Conservation (phyloP, 2,797 vertebrate genomes). For the Sebastes ruberrimus region DNA sequence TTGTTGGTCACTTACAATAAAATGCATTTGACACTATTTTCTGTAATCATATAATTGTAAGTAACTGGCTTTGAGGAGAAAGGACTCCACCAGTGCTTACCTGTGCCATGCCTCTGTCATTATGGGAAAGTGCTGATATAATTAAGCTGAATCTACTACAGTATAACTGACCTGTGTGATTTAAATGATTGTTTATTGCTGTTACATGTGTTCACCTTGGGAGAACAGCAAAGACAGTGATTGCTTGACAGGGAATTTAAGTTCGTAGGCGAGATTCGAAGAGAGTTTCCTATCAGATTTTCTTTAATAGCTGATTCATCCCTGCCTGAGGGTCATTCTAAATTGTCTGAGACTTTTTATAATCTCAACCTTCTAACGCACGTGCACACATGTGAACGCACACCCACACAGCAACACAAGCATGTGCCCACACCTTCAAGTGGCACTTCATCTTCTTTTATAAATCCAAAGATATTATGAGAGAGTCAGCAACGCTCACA, state of each 20-base stretch:
- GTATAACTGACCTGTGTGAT: neutral
- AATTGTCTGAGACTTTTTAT: neutral
- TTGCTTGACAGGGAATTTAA: neutral
- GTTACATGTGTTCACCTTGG: neutral
- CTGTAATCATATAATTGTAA: neutral
- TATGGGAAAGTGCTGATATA: neutral
- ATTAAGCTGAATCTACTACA: neutral
- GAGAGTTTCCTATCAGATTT: neutral
- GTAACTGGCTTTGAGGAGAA: neutral
- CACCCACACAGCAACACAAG: neutral
- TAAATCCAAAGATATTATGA: neutral
- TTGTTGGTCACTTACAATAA: neutral
- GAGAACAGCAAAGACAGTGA: neutral
- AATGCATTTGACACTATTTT: neutral
- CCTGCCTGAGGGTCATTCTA: neutral
- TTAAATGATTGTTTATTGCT: neutral
- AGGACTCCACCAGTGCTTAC: neutral
- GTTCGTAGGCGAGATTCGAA: neutral
- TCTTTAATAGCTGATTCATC: slow-evolving; percentile 11
- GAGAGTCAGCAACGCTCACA: neutral
- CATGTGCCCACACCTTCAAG: neutral
- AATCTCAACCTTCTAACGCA: neutral
- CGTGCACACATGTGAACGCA: neutral
- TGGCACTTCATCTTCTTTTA: neutral
- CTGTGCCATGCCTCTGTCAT: neutral